These are phyloP conservation scores for Diploscapter pachys DNA, from an alignment of 1,140 invertebrate species.

Conservation along the genomic window DNA sequence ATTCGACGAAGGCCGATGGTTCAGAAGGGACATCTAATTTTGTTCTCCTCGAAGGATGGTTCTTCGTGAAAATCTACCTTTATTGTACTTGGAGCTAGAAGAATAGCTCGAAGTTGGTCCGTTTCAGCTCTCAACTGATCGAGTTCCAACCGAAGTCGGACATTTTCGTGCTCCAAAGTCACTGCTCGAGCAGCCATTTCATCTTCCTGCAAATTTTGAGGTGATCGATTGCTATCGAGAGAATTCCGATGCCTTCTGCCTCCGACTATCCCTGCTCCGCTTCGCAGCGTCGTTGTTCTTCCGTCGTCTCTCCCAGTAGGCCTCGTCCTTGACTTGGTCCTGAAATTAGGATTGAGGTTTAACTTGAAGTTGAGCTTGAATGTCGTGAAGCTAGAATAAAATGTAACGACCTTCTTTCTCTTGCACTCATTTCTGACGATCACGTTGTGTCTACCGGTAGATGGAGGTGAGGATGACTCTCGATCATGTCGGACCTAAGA, in stretches of 20 bases:
- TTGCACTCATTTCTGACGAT: constrained; percentile 16
- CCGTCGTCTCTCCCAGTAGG: constrained; percentile 78
- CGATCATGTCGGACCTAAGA: not conserved
- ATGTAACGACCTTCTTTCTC: constrained; percentile 5
- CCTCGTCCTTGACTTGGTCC: constrained; percentile 69
- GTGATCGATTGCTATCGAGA: not conserved
- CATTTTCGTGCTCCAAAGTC: constrained; percentile 19
- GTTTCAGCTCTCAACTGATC: constrained; percentile 18
- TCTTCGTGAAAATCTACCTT: not conserved
- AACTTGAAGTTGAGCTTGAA: not conserved
- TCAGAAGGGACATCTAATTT: not conserved
- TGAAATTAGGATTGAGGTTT: not conserved
- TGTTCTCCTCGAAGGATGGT: not conserved
- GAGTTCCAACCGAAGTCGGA: constrained; percentile 13
- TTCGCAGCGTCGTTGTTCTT: constrained; percentile 95
- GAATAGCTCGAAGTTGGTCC: constrained; percentile 15
- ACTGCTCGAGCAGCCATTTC: constrained; percentile 22
- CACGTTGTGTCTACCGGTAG: constrained; percentile 5
- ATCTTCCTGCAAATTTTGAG: constrained; percentile 13
- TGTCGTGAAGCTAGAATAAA: too few relatives aligned
- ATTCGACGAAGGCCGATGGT: not conserved
- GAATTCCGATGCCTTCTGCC: constrained; percentile 64
- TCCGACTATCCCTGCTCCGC: constrained; percentile 79
- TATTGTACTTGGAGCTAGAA: constrained; percentile 8
- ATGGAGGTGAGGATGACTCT: constrained; percentile 5